Base-by-base conservation (phyloP, 1,140 invertebrate species). In the Leptinotarsa texana region DNA sequence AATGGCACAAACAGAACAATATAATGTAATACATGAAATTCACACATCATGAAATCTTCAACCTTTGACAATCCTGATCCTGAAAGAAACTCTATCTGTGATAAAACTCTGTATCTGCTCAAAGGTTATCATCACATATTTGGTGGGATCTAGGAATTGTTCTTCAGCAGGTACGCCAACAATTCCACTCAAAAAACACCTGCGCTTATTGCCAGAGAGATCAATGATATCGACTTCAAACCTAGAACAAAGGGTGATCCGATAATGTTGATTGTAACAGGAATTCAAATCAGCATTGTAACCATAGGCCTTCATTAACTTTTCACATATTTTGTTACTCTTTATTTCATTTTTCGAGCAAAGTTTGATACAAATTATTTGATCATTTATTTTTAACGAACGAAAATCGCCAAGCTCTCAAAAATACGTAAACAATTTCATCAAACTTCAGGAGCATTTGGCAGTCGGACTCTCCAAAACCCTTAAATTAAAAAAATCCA, bases 211-310 rank as follows among this genome's bases (percentile, higher is more conserved):
- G 11, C 61, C 72, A 15, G 47, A 17, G 17, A 72, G 49, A 18
- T 76, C 75, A 24, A 69, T 57, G 21, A 78, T 24, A 76, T 79
- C 78, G 5, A 78, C 27, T 66, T 79, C 78, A 22, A 74, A 75
- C 47, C 66, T 33, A 33, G 33, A 33, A 33, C 33, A 33, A 33
- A 33, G 33, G 33, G 33, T 33, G 33, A 33, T 8, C 1, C 33
- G 6, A 33, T 33, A 33, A 0, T 8, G 33, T 33, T 11, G 33
- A 33, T 33, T 33, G 6, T 8, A 33, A 33, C 27, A 33, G 1
- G 27, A 33, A 33, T 33, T 33, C 33, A 33, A 33, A 33, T 8
- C 33, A 27, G 5, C 27, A 27, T 27, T 27, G 3, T 24, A 24
- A 24, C 24, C 24, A 24, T 24, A 24, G 24, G 24, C 24, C 24